These are phyloP conservation scores for Glandiceps talaboti DNA, from an alignment of 53 echinoderm and acorn worm genomes.

Conservation along the genomic window DNA sequence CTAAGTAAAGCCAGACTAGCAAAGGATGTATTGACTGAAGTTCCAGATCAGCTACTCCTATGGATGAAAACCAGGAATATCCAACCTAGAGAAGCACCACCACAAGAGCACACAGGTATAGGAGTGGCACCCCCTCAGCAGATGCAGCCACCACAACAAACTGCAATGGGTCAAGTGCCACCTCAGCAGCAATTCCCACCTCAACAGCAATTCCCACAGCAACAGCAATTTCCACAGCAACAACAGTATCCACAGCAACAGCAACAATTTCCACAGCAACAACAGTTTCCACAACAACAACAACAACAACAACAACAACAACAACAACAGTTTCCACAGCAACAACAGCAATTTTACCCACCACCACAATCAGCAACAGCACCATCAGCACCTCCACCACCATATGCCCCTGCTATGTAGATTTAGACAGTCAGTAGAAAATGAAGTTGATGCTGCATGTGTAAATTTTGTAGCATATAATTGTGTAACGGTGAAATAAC, in stretches of 20 bases:
- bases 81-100: constrained; percentile 13
- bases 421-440: too few relatives aligned
- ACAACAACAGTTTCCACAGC: not conserved
- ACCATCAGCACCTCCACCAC: not conserved
- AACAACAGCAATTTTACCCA: too few relatives aligned
- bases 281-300: not conserved
- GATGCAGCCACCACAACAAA: constrained; percentile 2
- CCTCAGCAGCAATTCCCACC: constrained; percentile 21
- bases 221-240: not conserved
- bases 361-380: not conserved
- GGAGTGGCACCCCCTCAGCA: not conserved
- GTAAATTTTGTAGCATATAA: too few relatives aligned
- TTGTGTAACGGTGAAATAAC: too few relatives aligned
- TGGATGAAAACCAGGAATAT: constrained; percentile 78
- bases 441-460: too few relatives aligned
- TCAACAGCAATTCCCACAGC: not conserved
- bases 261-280: not conserved
- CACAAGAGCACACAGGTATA: constrained; percentile 14
- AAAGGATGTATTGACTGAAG: constrained; percentile 94
- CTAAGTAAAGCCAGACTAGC: constrained; percentile 94
- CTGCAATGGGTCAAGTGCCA: constrained; percentile 11
- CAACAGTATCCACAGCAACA: not conserved
- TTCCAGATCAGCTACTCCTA: constrained; percentile 78
- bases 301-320: not conserved
- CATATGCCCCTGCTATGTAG: not conserved